Base-by-base conservation (phyloP, 1,140 invertebrate genomes). In the Oncopeltus fasciatus region DNA sequence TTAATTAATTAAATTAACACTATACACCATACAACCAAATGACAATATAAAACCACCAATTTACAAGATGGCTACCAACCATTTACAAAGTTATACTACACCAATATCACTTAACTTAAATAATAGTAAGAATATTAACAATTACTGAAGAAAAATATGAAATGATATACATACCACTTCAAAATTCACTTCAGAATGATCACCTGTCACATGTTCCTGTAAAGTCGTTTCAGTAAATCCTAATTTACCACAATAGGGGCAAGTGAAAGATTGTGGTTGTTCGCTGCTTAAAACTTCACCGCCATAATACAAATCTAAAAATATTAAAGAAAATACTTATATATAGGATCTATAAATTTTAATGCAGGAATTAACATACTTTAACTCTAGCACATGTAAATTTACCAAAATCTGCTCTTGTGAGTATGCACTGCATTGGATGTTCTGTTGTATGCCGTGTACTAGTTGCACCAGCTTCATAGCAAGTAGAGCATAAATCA, bases 381-480 rank as follows among this genome's bases (percentile, higher is more conserved):
- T 38, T 38, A 38, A 38, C 31, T 38, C 14, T 14, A 8, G 5
- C 5, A 5, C 31, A 8, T 38, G 31, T 38, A 38, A 38, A 38
- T 38, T 81, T 80, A 91, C 88, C 93, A 81, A 92, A 94, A 80
- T 97, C 94, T 77, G 88, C 85, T 80, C 93, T 83, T 69, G 93
- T 96, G 68, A 98, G 82, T 70, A 98, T 97, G 74, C 94, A 98
- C 79, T 98, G 95, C 88, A 98, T 94, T 63, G 95, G 90, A 80
- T 98, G 95, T 76, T 96, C 91, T 69, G 88, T 86, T 65, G 88
- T 87, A 75, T 98, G 95, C 68, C 92, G 83, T 60, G 92, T 90
- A 67, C 90, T 93, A 60, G 88, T 92, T 53, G 90, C 91, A 70
- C 93, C 92, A 71, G 86, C 85, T 74, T 98, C 94, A 77, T 93